Percentiles rank a stretch among this genome's conserved stretches.
Conservation (phyloP, 2,888 invertebrate genomes). For the Yponomeuta malinellus region DNA sequence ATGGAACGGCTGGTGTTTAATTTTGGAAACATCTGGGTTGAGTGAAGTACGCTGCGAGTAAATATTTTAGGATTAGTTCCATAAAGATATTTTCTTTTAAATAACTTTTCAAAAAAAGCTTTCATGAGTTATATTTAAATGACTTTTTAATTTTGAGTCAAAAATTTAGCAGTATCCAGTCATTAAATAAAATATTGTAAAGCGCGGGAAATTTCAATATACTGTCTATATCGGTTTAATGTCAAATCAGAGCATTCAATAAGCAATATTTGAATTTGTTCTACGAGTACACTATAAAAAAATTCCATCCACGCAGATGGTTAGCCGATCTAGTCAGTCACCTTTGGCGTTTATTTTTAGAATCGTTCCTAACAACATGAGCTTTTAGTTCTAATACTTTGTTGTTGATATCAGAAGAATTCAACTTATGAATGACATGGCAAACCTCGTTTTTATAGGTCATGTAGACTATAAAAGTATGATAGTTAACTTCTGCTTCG, state of each 20-base stretch:
- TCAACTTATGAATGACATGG: neutral
- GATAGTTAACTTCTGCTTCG: too few relatives aligned
- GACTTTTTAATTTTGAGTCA: neutral
- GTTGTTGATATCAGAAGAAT: neutral
- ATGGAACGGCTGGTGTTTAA: constrained; percentile 59
- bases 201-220: neutral
- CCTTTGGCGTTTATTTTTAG: neutral
- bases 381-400: neutral
- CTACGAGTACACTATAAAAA: neutral
- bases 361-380: neutral
- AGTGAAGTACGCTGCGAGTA: constrained; percentile 31
- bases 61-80: constrained; percentile 40
- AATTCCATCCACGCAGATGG: neutral
- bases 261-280: neutral
- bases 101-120: neutral
- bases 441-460: too few relatives aligned
- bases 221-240: neutral
- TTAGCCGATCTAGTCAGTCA: neutral
- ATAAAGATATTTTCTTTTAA: constrained; percentile 27
- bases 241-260: too few relatives aligned
- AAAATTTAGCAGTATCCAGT: neutral
- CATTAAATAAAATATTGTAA: neutral
- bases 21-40: constrained; percentile 65
- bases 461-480: too few relatives aligned
- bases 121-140: neutral